Evolutionary conservation across 2,113 vertebrate genomes (phyloP), one percentile per base, ranked within the genome.

Genomic region (Nesogale talazaci): DNA sequence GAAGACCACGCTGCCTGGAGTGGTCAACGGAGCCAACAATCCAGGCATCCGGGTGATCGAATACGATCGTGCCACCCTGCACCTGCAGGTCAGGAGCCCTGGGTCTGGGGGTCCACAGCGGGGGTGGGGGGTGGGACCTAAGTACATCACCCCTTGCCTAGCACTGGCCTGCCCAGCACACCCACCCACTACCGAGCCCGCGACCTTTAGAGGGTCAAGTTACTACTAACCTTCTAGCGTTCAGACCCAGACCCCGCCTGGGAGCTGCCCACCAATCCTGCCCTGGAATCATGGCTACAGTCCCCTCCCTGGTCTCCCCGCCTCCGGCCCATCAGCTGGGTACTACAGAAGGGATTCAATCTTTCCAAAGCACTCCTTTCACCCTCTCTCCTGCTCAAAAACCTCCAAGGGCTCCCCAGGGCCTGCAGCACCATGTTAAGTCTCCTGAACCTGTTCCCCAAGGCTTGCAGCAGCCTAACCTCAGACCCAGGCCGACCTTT

Each of bases 1-100:
- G 99, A 99, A 99, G 96, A 99, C 99, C 81, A 99, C 99, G 0
- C 97, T 99, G 59, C 98, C 99, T 34, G 99, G 99, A 63, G 99
- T 99, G 15, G 87, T 82, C 63, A 97, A 99, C 2, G 99, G 99
- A 56, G 98, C 99, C 86, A 99, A 99, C 98, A 99, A 99, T 92
- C 99, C 99, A 82, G 99, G 98, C 25, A 99, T 99, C 77, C 98
- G 99, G 4, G 83, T 99, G 79, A 97, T 99, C 17, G 69, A 98
- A 83, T 99, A 99, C 0, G 98, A 99, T 93, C 97, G 42, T 52
- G 90, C 97, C 96, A 99, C 98, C 1, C 98, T 99, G 72, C 95
- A 97, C 11, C 98, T 99, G 86, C 90, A 99, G 98, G 99, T 99
- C 98, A 91, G 92, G 59, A 74, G 88, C 34, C 52, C 9, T 76